phyloP scores from a whole-genome alignment of 2,113 vertebrate genomes.

The Tangachromis dhanisi region DNA sequence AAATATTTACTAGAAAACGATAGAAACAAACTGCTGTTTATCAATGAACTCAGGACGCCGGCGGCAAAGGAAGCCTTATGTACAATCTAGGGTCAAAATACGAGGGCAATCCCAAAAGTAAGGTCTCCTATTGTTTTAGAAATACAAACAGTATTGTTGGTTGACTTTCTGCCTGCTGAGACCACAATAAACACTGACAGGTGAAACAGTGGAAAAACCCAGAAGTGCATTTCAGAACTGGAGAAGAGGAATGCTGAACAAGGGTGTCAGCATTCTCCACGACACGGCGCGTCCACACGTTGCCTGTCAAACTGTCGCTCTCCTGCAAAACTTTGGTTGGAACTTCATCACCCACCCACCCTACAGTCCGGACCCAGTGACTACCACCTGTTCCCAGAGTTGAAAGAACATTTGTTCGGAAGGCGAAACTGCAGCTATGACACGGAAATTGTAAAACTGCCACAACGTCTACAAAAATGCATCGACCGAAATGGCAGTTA shows the following conservation, averaged over 20 bases:
- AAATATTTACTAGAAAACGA: not conserved
- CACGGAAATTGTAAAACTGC: not conserved
- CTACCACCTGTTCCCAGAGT: not conserved
- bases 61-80: not conserved
- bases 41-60: not conserved
- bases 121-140: not conserved
- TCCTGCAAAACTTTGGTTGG: not conserved
- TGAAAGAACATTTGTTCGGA: not conserved
- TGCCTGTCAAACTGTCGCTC: not conserved
- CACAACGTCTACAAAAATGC: not conserved
- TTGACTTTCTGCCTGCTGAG: not conserved
- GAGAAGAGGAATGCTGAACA: not conserved
- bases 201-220: not conserved
- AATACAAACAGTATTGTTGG: not conserved
- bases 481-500: not conserved
- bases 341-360: not conserved
- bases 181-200: not conserved
- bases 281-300: not conserved
- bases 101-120: not conserved
- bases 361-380: not conserved
- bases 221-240: not conserved
- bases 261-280: not conserved
- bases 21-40: not conserved
- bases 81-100: not conserved
- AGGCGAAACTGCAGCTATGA: not conserved